phyloP scores from a whole-genome alignment of 2,888 invertebrate genomes.

The Sipha maydis region DNA sequence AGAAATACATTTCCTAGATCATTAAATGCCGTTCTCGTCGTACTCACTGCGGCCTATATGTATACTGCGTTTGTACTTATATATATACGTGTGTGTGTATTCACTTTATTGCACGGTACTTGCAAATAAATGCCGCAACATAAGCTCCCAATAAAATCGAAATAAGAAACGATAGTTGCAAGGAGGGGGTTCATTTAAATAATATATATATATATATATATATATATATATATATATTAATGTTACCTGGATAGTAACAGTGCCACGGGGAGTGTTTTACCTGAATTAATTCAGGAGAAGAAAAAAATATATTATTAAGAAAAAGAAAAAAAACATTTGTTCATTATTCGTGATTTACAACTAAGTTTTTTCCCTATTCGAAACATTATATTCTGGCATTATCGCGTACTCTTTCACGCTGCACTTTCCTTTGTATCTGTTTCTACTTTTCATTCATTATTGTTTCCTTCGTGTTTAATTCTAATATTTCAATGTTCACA shows the following conservation, averaged over 20 bases:
- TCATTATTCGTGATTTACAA: slow-evolving; percentile 44
- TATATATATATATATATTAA: slow-evolving; percentile 4
- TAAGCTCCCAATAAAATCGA: slow-evolving; percentile 25
- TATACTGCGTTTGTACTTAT: not conserved
- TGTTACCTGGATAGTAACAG: slow-evolving; percentile 10
- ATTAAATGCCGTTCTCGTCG: not conserved
- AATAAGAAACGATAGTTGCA: slow-evolving; percentile 22
- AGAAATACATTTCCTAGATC: slow-evolving; percentile 25
- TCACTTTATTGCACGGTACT: not conserved
- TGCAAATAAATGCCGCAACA: slow-evolving; percentile 8
- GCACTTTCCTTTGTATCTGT: slow-evolving; percentile 11
- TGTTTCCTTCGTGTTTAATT: slow-evolving; percentile 11
- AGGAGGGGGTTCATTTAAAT: slow-evolving; percentile 28
- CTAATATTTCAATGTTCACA: not conserved
- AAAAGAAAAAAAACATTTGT: not conserved
- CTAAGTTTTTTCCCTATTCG: not conserved
- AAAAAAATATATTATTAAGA: not conserved
- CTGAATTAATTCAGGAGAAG: not conserved
- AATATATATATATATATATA: not conserved
- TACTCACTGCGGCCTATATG: not conserved
- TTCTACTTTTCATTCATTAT: slow-evolving; percentile 8
- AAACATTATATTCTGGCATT: slow-evolving; percentile 20
- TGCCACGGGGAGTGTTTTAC: slow-evolving; percentile 16
- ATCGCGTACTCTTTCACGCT: not conserved
- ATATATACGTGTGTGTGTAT: too few relatives aligned